Evolutionary conservation across 2,797 vertebrate species (phyloP).

Genomic region (Stomatorhinus walkeri): DNA sequence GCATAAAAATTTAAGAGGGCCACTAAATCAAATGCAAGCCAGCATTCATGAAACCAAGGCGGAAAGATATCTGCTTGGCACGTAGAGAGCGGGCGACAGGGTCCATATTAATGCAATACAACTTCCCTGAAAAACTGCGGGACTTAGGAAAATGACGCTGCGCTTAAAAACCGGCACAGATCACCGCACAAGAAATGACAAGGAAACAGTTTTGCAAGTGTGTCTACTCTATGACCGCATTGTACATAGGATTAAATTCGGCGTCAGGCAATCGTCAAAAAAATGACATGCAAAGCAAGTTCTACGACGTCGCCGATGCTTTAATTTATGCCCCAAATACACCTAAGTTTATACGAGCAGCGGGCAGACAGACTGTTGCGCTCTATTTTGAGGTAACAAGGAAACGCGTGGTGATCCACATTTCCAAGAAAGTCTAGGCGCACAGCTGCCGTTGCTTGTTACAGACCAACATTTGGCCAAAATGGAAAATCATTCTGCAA

Average conservation of each 20-base stretch:
- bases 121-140: background rate
- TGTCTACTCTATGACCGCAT: background rate
- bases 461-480: background rate
- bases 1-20: background rate
- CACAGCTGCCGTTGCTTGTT: background rate
- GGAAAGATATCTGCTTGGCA: background rate
- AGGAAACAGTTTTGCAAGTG: background rate
- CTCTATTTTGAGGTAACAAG: constrained; percentile 16
- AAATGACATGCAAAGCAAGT: background rate
- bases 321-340: background rate
- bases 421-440: background rate
- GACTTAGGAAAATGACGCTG: background rate
- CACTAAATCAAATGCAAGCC: background rate
- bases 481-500: background rate
- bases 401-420: background rate
- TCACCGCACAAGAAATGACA: background rate
- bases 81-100: background rate
- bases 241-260: background rate
- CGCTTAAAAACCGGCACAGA: background rate
- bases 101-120: background rate
- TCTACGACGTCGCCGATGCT: background rate
- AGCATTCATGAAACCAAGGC: background rate
- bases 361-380: background rate
- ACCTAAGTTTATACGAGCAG: background rate
- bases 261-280: background rate